Base-by-base conservation (phyloP, 2,888 invertebrate genomes). In the Julus scanicus region DNA sequence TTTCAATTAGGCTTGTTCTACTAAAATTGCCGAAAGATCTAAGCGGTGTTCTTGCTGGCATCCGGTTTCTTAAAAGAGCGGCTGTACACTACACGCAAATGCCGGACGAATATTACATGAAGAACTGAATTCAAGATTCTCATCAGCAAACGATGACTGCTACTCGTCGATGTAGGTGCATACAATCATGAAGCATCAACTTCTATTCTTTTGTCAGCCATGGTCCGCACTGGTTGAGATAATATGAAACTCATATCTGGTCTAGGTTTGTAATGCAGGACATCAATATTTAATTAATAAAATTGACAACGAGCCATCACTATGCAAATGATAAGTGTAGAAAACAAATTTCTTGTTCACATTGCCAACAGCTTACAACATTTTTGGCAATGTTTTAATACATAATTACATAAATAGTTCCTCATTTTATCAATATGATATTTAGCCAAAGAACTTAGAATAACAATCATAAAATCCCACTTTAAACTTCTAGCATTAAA, bases 51-150 rank as follows among this genome's bases (percentile, higher is more conserved):
- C 15, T 3, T 53, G 53, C 6, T 48, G 48, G 48, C 48, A 48
- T 13, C 53, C 8, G 53, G 15, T 53, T 53, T 53, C 15, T 53
- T 2, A 53, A 53, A 53, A 53, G 53, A 9, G 15, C 15, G 53
- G 15, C 11, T 17, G 63, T 63, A 63, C 1, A 20, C 17, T n/a
- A 63, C 17, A 63, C 63, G 20, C 15, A 15, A 53, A 13, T 53
- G 53, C 15, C 15, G 53, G 15, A 15, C 15, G 15, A 53, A 9
- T n/a, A n/a, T 13, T 53, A 53, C 15, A 15, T 15, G 53, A n/a
- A 17, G 63, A 63, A 63, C 63, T 63, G 63, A 63, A n/a, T 20
- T n/a, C n/a, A 63, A 63, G n/a, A 63, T 63, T 63, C 63, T 20
- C n/a, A 63, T n/a, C 63, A 63, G 63, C 20, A 63, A 4, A n/a